phyloP scores from a whole-genome alignment of 2,888 invertebrate species.

The Napeogenes inachia region DNA sequence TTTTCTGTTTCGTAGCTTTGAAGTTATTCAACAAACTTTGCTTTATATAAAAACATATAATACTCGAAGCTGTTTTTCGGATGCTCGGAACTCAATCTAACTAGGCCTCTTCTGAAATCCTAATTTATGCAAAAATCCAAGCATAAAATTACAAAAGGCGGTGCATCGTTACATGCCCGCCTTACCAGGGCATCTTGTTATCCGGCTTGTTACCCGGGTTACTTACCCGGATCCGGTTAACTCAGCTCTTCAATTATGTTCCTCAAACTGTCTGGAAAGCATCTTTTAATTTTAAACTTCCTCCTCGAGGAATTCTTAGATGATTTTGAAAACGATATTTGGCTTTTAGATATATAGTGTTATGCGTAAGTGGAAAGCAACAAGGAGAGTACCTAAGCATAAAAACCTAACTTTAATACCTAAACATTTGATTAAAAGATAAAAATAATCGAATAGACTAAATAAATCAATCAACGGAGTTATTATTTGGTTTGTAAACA shows the following conservation, averaged over 20 bases:
- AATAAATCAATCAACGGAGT: background rate
- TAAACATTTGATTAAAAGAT: background rate
- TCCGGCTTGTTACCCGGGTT: conserved; percentile 57
- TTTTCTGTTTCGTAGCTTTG: no score
- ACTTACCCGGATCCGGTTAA: conserved; percentile 58
- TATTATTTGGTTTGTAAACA: background rate
- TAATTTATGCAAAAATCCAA: conserved; percentile 16
- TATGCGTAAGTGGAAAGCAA: no score
- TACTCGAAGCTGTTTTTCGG: background rate
- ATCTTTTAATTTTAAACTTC: conserved; percentile 47
- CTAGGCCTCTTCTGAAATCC: conserved; percentile 1
- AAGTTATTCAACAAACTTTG: no score
- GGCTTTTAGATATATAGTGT: no score
- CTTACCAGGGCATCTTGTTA: conserved; percentile 47
- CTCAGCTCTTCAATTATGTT: conserved; percentile 72
- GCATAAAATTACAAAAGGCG: conserved; percentile 27
- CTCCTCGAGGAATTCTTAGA: background rate
- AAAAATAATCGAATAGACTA: background rate
- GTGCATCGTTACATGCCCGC: conserved; percentile 39
- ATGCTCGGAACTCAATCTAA: background rate
- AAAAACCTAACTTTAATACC: background rate
- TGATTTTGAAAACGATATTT: background rate
- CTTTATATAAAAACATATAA: no score
- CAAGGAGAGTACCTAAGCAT: no score
- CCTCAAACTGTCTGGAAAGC: conserved; percentile 60